Evolutionary conservation across 1,140 invertebrate species (phyloP), one percentile per base, ranked within the genome.

Genomic region (Drosophila athabasca): DNA sequence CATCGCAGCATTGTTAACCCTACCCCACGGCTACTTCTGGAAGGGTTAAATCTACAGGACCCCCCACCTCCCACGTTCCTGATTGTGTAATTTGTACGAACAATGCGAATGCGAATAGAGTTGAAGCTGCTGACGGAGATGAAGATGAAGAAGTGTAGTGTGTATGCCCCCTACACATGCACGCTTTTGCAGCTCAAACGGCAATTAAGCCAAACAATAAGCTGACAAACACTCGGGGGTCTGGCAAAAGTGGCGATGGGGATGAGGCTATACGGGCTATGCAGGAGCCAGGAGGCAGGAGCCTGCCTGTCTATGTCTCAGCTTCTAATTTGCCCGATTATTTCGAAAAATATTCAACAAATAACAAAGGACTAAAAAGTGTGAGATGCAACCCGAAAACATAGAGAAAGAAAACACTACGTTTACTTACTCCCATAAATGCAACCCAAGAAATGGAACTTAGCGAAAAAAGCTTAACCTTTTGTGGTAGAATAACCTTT

Each of bases 161-260:
- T 39, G 35, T 39, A 2, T 39, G 22, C 35, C 9, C 2, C 58
- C 17, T 19, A 0, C 22, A 44, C 35, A 51, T 61, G 52, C 67
- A 74, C 74, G 64, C 69, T 78, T 55, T 75, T 55, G 52, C 83
- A 65, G 79, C 68, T 75, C 81, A 85, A 79, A 76, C 78, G 83
- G 78, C 82, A 88, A 87, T 85, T 85, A 85, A 82, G 53, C 60
- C 82, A 62, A 74, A 87, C 82, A 87, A 87, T 88, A 87, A 87
- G 83, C 83, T 71, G 66, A 61, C 83, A 87, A 87, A 87, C 82
- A 87, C 79, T 87, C 62, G 62, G 24, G 24, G 24, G 46, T 62
- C 35, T 11, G 67, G 57, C 64, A 24, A 31, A 43, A 69, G 64
- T 69, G 67, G 52, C 17, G 17, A 39, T 5, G 35, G 4, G 35